Percentiles rank a stretch among this genome's conserved stretches.
phyloP scores from a whole-genome alignment of 92 coral and sea anemone genomes.

The Montipora capitata region DNA sequence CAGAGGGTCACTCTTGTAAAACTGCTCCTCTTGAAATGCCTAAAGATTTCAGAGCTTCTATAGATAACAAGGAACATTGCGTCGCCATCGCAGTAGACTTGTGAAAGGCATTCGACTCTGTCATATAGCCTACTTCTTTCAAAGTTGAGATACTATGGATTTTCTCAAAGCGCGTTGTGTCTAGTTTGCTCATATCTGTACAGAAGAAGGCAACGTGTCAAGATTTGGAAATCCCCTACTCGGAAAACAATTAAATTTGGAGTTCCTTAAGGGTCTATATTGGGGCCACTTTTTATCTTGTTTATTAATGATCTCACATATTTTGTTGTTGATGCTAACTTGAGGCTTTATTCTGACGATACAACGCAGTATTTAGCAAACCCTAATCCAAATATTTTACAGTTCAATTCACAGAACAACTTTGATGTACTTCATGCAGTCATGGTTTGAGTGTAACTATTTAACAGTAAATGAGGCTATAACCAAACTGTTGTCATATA shows the following conservation, averaged over 20 bases:
- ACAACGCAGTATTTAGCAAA: too few relatives aligned
- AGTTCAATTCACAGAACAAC: too few relatives aligned
- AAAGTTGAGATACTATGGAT: neutral
- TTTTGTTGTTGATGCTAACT: neutral
- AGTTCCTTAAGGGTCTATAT: slow-evolving; percentile 30
- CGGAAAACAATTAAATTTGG: slow-evolving; percentile 39
- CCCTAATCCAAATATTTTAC: too few relatives aligned
- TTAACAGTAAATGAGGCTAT: too few relatives aligned
- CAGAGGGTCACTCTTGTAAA: too few relatives aligned
- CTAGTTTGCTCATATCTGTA: neutral
- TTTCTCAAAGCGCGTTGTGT: neutral
- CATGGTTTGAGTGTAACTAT: too few relatives aligned
- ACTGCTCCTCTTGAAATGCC: too few relatives aligned
- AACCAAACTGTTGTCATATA: too few relatives aligned
- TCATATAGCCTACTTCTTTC: neutral
- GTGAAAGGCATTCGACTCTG: neutral
- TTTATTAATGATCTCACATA: slow-evolving; percentile 25
- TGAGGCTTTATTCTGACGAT: slow-evolving; percentile 24
- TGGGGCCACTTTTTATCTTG: slow-evolving; percentile 39
- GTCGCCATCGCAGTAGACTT: neutral
- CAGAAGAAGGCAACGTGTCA: slow-evolving; percentile 41
- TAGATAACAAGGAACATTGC: neutral
- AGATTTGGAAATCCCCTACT: slow-evolving; percentile 19
- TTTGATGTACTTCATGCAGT: too few relatives aligned
- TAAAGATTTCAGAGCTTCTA: too few relatives aligned